Percentiles rank a stretch among this genome's conserved stretches.
These are phyloP conservation scores for Eristalis intricaria DNA, from an alignment of 2,888 invertebrate species.

Conservation along the genomic window DNA sequence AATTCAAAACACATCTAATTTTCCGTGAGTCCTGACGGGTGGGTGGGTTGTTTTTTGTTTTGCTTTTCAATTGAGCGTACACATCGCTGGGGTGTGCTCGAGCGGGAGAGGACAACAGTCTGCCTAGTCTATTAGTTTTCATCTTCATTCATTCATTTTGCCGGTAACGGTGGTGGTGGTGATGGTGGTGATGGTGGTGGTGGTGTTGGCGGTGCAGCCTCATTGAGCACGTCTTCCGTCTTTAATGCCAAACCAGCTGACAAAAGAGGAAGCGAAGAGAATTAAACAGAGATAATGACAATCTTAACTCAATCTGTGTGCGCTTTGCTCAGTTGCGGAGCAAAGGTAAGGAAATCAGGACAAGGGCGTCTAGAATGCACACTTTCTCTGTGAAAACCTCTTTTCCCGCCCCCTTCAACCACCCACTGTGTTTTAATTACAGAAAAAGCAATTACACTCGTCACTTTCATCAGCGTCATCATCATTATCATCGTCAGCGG, in stretches of 20 bases:
- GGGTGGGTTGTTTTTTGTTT: not conserved
- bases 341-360: constrained; percentile 62
- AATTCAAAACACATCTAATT: constrained; percentile 62
- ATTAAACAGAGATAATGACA: constrained; percentile 47
- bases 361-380: constrained; percentile 46
- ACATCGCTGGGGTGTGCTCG: not conserved
- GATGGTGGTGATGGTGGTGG: constrained; percentile 3
- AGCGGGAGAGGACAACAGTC: not conserved
- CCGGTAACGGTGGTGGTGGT: not conserved
- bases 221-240: not conserved
- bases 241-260: constrained; percentile 26
- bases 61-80: constrained; percentile 16
- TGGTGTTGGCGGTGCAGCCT: not conserved
- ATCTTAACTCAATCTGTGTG: constrained; percentile 61
- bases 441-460: constrained; percentile 71
- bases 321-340: constrained; percentile 21
- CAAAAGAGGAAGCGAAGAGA: constrained; percentile 14
- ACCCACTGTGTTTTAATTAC: constrained; percentile 61
- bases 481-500: constrained; percentile 45
- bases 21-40: not conserved
- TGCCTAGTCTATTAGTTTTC: not conserved
- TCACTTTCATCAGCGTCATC: constrained; percentile 65
- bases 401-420: not conserved
- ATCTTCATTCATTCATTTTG: not conserved
- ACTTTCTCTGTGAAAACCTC: constrained; percentile 15